A percentile compares a stretch with the other conserved stretches of the same genome.
Conservation (phyloP, 2,797 vertebrate species). For the Micropoecilia bifurca region DNA sequence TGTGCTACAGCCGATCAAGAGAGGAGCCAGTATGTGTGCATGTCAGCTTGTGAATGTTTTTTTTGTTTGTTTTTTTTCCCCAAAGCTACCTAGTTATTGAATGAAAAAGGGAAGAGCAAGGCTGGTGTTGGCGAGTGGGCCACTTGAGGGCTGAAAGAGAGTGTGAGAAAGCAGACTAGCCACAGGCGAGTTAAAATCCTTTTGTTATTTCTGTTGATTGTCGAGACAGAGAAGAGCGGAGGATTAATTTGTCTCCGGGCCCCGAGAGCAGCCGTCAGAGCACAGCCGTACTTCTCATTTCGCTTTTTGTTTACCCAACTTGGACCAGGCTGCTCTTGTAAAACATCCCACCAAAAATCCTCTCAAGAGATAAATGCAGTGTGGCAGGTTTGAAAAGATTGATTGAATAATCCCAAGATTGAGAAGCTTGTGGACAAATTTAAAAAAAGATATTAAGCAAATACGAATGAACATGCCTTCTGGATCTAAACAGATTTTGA, state of each 20-base stretch:
- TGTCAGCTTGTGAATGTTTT: conserved; percentile 42
- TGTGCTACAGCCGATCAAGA: background rate
- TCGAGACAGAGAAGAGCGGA: conserved; percentile 54
- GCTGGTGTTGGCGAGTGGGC: conserved; percentile 67
- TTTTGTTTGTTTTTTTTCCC: conserved; percentile 35
- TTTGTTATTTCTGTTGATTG: conserved; percentile 73
- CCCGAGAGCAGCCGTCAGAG: conserved; percentile 53
- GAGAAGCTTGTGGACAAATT: conserved; percentile 30
- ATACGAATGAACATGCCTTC: conserved; percentile 28
- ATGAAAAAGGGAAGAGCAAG: conserved; percentile 66
- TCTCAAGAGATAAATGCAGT: conserved; percentile 15
- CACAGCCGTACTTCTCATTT: conserved; percentile 25
- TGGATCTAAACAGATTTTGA: conserved; percentile 41
- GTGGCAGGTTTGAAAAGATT: conserved; percentile 39
- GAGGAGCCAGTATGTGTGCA: background rate
- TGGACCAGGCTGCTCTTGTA: conserved; percentile 11
- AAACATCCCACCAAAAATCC: conserved; percentile 28
- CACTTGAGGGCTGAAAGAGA: conserved; percentile 57
- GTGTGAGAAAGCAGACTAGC: conserved; percentile 34
- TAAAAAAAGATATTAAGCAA: conserved; percentile 7
- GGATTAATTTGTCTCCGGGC: conserved; percentile 68
- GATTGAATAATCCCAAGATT: conserved; percentile 38
- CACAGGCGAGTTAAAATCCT: conserved; percentile 58
- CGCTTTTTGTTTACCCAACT: conserved; percentile 59
- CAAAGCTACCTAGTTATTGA: conserved; percentile 74